phyloP scores from a whole-genome alignment of 2,113 vertebrate genomes.

The Eulemur macaco region DNA sequence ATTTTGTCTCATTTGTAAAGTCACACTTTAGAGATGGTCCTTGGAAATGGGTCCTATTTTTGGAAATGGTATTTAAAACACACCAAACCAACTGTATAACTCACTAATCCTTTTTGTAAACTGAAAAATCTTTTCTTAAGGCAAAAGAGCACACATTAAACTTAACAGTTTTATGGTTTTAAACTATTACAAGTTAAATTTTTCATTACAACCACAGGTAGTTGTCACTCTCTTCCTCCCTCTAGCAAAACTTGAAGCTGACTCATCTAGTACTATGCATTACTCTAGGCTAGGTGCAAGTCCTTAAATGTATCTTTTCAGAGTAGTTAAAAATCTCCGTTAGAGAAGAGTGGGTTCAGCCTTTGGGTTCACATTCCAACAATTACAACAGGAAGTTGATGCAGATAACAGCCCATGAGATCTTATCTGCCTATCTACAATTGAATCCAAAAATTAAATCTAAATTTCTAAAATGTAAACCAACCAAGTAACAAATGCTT shows the following conservation, averaged over 20 bases:
- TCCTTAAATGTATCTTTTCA: background rate
- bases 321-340: slow-evolving; percentile 1
- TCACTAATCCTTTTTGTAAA: background rate
- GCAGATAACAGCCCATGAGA: background rate
- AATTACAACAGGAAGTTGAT: background rate
- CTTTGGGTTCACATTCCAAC: background rate
- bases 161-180: background rate
- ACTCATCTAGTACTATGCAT: background rate
- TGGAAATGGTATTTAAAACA: background rate
- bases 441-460: background rate
- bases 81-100: background rate
- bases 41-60: background rate
- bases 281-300: background rate
- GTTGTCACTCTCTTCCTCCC: background rate
- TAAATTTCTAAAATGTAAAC: background rate
- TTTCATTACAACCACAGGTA: background rate
- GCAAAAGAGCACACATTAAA: background rate
- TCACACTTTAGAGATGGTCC: background rate
- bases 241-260: background rate
- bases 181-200: background rate
- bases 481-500: background rate
- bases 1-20: background rate
- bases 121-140: background rate
- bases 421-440: background rate
- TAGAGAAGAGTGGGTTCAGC: background rate